Evolutionary conservation across 2,797 vertebrate species (phyloP).

Genomic region (Malacoctenus gilli): DNA sequence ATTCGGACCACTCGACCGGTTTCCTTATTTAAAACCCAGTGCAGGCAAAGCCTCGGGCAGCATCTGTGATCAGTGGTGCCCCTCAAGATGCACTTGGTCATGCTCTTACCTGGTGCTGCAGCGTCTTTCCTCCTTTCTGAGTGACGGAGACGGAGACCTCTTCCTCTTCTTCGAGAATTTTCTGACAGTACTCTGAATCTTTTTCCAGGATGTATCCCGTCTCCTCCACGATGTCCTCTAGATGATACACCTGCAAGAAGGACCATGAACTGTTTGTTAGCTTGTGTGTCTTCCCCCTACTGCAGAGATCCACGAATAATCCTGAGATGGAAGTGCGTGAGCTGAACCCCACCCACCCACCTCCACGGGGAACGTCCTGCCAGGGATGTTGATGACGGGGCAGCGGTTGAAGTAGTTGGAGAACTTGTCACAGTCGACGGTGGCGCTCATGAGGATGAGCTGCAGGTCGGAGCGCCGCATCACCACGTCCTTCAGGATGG

Average conservation of each 20-base stretch:
- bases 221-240: constrained; percentile 93
- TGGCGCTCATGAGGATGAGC: constrained; percentile 96
- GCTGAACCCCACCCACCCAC: constrained; percentile 62
- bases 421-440: constrained; percentile 94
- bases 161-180: constrained; percentile 94
- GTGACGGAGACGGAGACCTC: constrained; percentile 88
- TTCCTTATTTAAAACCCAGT: too few relatives aligned
- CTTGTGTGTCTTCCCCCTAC: too few relatives aligned
- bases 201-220: constrained; percentile 93
- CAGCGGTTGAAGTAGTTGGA: constrained; percentile 95
- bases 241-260: constrained; percentile 87
- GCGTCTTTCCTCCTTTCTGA: constrained; percentile 86
- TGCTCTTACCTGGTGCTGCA: constrained; percentile 83
- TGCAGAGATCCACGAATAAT: too few relatives aligned
- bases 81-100: too few relatives aligned
- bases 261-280: too few relatives aligned
- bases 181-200: constrained; percentile 96
- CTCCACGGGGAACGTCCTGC: constrained; percentile 94
- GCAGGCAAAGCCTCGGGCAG: too few relatives aligned
- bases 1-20: too few relatives aligned
- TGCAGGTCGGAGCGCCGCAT: constrained; percentile 91
- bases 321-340: too few relatives aligned
- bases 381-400: constrained; percentile 91
- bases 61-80: too few relatives aligned
- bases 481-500: constrained; percentile 91